Base-by-base conservation (phyloP, 2,888 invertebrate genomes). In the Sclerodermus sp. region DNA sequence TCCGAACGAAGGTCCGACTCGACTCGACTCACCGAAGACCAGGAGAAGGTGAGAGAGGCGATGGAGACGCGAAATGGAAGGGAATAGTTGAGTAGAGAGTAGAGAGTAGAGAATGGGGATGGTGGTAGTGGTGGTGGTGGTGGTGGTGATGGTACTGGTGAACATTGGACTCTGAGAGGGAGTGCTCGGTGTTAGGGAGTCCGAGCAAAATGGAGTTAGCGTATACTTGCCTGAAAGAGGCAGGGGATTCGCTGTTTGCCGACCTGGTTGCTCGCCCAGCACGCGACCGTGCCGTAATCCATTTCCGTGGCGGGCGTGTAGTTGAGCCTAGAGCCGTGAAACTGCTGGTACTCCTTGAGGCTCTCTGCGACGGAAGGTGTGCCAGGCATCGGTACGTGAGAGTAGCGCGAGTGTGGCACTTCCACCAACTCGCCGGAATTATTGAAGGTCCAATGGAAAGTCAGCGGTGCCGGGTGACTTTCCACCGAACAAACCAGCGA, bases 381-480 rank as follows among this genome's bases (percentile, higher is more conserved):
- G 66, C 70, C 60, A 58, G 67, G 39, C 15, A 55, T 55, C 32
- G 68, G 60, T 54, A 64, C 64, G 59, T 74, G 72, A 37, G 68
- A 68, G 54, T 73, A 67, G 68, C 85, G 85, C 46, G 87, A 85
- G 56, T 82, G 78, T 50, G 91, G 86, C 63, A 91, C 83, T 76
- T 91, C 89, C 43, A 88, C 87, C 79, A 90, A 88, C 73, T 91
- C 91, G 14, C 92, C 92, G 53, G 91, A 91, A 77, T 91, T 91
- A 82, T 94, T 94, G 83, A 94, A 93, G 61, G 92, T 92, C 94
- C 94, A 94, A 71, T 91, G 90, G 80, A 93, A 94, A 70, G 88
- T 86, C 68, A 88, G 86, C 49, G 89, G 84, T 8, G 91, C 86
- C n/a, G 93, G 93, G 73, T 93, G 92, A 63, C 93, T 90, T 73